These are phyloP conservation scores for Criorhina ranunculi DNA, from an alignment of 2,888 invertebrate species.

Conservation along the genomic window DNA sequence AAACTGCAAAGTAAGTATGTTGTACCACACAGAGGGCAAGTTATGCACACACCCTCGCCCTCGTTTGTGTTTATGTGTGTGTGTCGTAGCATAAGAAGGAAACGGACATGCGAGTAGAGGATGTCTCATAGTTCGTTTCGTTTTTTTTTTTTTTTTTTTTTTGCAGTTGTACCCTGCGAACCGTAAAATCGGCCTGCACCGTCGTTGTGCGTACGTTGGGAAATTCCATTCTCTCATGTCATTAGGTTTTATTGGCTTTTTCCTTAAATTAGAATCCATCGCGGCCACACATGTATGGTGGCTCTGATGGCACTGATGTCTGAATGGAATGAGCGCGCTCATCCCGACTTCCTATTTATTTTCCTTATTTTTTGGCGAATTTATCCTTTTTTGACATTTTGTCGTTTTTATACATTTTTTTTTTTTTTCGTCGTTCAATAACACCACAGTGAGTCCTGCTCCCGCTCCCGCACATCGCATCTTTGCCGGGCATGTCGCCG, in stretches of 20 bases:
- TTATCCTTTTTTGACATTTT: slow-evolving; percentile 76
- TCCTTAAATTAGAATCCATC: slow-evolving; percentile 80
- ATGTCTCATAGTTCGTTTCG: slow-evolving; percentile 52
- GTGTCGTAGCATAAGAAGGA: slow-evolving; percentile 24
- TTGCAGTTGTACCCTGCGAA: slow-evolving; percentile 69
- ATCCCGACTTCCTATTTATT: slow-evolving; percentile 73
- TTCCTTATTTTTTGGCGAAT: slow-evolving; percentile 71
- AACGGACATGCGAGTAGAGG: slow-evolving; percentile 68
- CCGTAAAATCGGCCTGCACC: slow-evolving; percentile 77
- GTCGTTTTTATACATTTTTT: slow-evolving; percentile 65
- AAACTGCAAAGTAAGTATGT: slow-evolving; percentile 75
- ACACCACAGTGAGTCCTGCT: slow-evolving; percentile 35
- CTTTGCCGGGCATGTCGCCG: slow-evolving; percentile 48
- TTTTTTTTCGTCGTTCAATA: slow-evolving; percentile 33
- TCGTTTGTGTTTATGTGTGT: too few species aligned
- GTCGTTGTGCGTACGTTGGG: slow-evolving; percentile 71
- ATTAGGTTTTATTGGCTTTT: slow-evolving; percentile 84
- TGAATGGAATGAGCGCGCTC: slow-evolving; percentile 58
- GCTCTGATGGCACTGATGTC: slow-evolving; percentile 12
- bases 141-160: slow-evolving; percentile 52
- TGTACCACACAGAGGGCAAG: slow-evolving; percentile 64
- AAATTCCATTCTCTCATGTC: slow-evolving; percentile 81
- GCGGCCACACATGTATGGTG: slow-evolving; percentile 66
- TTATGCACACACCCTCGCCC: slow-evolving; percentile 72
- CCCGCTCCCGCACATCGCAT: too few species aligned